A percentile compares a stretch with the other conserved stretches of the same genome.
Conservation (phyloP, 2,888 invertebrate species). For the Nymphalis polychloros region DNA sequence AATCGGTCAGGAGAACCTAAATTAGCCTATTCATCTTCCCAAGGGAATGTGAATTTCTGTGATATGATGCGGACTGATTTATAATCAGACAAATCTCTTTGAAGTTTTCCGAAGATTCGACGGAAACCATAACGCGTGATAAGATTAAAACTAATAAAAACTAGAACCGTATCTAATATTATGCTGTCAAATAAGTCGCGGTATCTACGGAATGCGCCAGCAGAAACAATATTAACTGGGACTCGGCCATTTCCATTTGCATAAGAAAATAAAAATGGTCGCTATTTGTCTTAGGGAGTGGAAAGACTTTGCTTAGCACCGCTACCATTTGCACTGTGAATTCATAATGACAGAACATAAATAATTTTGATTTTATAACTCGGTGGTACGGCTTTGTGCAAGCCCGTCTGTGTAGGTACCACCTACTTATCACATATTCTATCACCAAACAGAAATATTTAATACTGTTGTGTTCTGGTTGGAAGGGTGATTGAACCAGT, state of each 20-base stretch:
- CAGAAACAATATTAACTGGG: constrained; percentile 44
- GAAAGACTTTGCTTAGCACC: constrained; percentile 38
- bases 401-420: no score
- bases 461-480: no score
- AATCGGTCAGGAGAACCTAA: no score
- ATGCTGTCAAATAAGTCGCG: constrained; percentile 42
- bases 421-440: no score
- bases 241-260: constrained; percentile 46
- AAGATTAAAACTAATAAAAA: constrained; percentile 10
- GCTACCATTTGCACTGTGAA: constrained; percentile 31
- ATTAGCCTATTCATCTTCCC: no score
- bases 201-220: constrained; percentile 40
- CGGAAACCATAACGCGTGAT: neutral
- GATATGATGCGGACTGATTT: no score
- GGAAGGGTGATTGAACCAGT: no score
- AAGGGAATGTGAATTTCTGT: no score
- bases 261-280: constrained; percentile 50
- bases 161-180: constrained; percentile 13
- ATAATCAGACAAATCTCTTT: no score
- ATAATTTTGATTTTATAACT: neutral
- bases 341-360: neutral
- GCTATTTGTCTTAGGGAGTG: constrained; percentile 46
- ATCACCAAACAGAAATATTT: no score
- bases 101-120: neutral
- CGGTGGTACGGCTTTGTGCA: neutral